Evolutionary conservation across 2,888 invertebrate genomes (phyloP).

Genomic region (Oithona nana): DNA sequence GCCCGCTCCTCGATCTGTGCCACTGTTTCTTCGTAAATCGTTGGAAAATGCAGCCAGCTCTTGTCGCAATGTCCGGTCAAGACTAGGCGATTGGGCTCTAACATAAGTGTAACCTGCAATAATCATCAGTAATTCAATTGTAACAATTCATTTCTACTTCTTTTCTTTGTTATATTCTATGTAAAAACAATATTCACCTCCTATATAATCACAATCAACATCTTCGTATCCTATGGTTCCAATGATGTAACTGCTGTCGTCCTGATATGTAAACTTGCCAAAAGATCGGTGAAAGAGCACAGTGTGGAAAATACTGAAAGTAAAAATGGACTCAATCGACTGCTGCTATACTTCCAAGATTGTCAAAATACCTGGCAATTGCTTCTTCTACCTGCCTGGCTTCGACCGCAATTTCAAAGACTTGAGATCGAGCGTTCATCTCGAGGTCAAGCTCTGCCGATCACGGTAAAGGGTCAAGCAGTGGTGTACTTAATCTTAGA

Average conservation of each 20-base stretch:
- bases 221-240: conserved; percentile 89
- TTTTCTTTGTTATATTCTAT: no score
- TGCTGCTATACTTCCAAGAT: not conserved
- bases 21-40: not conserved
- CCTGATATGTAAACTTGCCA: conserved; percentile 82
- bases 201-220: conserved; percentile 61
- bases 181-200: not conserved
- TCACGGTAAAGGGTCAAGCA: no score
- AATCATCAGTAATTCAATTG: no score
- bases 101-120: conserved; percentile 9
- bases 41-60: conserved; percentile 9
- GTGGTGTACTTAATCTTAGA: no score
- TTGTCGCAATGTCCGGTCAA: conserved; percentile 3
- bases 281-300: conserved; percentile 72
- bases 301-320: conserved; percentile 70
- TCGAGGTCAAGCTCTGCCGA: no score
- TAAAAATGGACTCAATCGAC: not conserved
- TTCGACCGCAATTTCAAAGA: conserved; percentile 36
- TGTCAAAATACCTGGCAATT: conserved; percentile 29
- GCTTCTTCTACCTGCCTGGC: conserved; percentile 81
- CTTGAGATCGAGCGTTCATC: conserved; percentile 19
- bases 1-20: conserved; percentile 34
- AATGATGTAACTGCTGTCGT: conserved; percentile 83
- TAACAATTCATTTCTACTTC: no score
- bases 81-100: conserved; percentile 19